These are phyloP conservation scores for Alitta virens DNA, from an alignment of 2,888 invertebrate genomes.

Conservation along the genomic window DNA sequence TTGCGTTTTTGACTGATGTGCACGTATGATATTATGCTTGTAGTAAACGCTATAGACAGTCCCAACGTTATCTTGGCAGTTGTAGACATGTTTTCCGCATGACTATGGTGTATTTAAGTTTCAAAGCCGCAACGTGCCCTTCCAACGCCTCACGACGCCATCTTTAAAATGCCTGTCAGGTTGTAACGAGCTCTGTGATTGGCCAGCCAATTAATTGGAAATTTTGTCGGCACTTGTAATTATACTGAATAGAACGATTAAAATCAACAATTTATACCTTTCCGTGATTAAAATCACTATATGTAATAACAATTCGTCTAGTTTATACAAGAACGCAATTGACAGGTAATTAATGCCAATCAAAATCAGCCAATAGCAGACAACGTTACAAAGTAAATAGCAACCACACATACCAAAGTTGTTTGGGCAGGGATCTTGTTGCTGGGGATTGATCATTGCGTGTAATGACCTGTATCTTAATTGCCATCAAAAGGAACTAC, in stretches of 20 bases:
- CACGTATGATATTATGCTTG: constrained; percentile 35
- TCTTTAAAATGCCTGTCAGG: neutral
- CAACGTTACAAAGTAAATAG: neutral
- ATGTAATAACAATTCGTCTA: no score
- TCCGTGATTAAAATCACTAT: no score
- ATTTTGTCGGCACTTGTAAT: no score
- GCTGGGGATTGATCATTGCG: neutral
- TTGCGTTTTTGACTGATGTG: constrained; percentile 33
- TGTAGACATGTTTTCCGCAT: constrained; percentile 17
- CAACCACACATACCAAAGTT: constrained; percentile 1
- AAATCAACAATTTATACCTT: no score
- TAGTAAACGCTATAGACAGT: constrained; percentile 28
- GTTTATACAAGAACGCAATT: no score
- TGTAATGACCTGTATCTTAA: neutral
- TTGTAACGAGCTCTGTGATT: neutral
- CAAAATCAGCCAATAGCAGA: neutral
- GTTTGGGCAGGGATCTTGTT: neutral
- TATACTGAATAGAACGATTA: no score
- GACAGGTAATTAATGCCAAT: neutral
- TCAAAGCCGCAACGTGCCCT: no score
- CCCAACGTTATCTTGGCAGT: constrained; percentile 32
- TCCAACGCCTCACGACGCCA: neutral
- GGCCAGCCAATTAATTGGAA: neutral
- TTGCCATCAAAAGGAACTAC: no score
- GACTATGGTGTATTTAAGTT: neutral